phyloP scores from a whole-genome alignment of 2,888 invertebrate species.

The Hirtodrosophila cameraria region DNA sequence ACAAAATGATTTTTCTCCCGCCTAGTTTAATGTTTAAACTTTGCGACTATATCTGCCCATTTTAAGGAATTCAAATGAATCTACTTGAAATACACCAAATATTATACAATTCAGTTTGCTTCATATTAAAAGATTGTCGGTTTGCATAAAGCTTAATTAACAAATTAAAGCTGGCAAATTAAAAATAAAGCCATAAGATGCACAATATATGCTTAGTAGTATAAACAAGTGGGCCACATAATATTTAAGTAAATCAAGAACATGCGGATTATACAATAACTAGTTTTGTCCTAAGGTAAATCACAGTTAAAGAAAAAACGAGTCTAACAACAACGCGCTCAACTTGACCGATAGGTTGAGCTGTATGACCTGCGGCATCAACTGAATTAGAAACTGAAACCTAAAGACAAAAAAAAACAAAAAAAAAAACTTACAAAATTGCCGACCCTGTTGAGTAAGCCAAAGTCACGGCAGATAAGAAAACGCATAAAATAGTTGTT shows the following conservation, averaged over 20 bases:
- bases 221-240: slow-evolving; percentile 11
- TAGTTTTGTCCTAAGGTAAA: slow-evolving; percentile 29
- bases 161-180: no score
- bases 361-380: slow-evolving; percentile 57
- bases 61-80: no score
- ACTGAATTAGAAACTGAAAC: slow-evolving; percentile 7
- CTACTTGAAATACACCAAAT: no score
- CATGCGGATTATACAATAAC: slow-evolving; percentile 18
- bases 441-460: slow-evolving; percentile 49
- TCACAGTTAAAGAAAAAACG: slow-evolving; percentile 17
- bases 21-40: no score
- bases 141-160: no score
- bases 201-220: not conserved
- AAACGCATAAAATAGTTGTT: slow-evolving; percentile 14
- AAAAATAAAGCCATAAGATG: no score
- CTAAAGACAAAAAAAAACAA: no score
- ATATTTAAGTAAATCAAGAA: slow-evolving; percentile 20
- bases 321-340: slow-evolving; percentile 50
- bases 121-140: no score
- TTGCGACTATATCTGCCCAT: no score
- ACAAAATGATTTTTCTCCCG: no score
- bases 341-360: slow-evolving; percentile 68
- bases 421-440: no score
- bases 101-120: no score
- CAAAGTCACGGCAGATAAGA: slow-evolving; percentile 42